A percentile compares a stretch with the other conserved stretches of the same genome.
phyloP scores from a whole-genome alignment of 2,888 invertebrate species.

The Coleophora deauratella region DNA sequence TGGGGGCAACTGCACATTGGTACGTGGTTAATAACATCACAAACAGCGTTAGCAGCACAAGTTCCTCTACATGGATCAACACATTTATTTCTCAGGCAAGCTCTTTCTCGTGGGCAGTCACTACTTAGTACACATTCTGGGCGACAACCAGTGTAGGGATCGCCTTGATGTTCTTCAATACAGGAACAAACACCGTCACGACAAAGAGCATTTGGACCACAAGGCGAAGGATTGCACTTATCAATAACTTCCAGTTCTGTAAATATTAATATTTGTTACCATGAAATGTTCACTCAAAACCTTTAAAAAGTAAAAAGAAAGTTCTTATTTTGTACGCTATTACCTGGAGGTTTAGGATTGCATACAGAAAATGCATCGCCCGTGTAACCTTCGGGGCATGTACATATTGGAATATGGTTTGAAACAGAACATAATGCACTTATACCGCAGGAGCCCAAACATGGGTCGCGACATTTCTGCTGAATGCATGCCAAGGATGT shows the following conservation, averaged over 20 bases:
- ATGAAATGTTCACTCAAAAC: background rate
- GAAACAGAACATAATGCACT: slow-evolving; percentile 76
- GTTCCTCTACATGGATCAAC: slow-evolving; percentile 80
- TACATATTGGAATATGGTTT: slow-evolving; percentile 83
- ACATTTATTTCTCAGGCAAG: slow-evolving; percentile 80
- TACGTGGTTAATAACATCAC: slow-evolving; percentile 82
- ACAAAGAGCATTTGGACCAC: slow-evolving; percentile 77
- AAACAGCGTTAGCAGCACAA: slow-evolving; percentile 80
- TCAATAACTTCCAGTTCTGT: slow-evolving; percentile 24
- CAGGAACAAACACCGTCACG: slow-evolving; percentile 75
- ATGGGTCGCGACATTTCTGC: slow-evolving; percentile 82
- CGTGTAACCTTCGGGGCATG: slow-evolving; percentile 79
- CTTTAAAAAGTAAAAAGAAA: background rate
- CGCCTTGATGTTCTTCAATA: slow-evolving; percentile 76
- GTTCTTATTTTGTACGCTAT: slow-evolving; percentile 1
- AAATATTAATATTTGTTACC: slow-evolving; percentile 9
- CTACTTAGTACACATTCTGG: slow-evolving; percentile 81
- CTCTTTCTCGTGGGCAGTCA: slow-evolving; percentile 77
- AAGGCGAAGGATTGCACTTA: slow-evolving; percentile 78
- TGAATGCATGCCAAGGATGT: slow-evolving; percentile 79
- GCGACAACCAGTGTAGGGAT: slow-evolving; percentile 79
- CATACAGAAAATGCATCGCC: slow-evolving; percentile 79
- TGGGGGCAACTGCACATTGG: slow-evolving; percentile 82
- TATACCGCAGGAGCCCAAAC: slow-evolving; percentile 80
- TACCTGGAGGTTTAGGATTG: slow-evolving; percentile 55